Evolutionary conservation across 2,797 vertebrate species (phyloP), one percentile per base, ranked within the genome.

Genomic region (Chlorospingus flavigularis): DNA sequence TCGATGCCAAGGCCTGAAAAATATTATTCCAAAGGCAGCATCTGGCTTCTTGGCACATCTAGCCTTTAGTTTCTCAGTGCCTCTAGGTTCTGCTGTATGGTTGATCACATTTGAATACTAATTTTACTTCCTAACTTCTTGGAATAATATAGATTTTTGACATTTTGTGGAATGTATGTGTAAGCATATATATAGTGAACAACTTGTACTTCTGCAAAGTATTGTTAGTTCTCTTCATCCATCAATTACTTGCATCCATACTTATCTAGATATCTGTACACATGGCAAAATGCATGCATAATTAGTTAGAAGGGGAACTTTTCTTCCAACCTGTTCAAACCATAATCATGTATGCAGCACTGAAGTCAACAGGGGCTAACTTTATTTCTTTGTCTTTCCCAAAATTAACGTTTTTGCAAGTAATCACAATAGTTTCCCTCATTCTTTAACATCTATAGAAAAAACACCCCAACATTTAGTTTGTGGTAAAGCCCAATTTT

Each of bases 31-130:
- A 96, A 97, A 97, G 86, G 67, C 75, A 96, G 95, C 97, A 98
- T 98, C 97, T 98, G 97, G 86, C 94, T 96, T 57, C 88, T 97
- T 98, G 97, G 97, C 96, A 96, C 95, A 94, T 96, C 39, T 65
- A 80, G 67, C n/a, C 92, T 87, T 68, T 88, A 94, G 76, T 80
- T 97, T 95, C 80, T 92, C 76, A 93, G 57, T 72, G 96, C 91
- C 84, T 96, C 81, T 86, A 87, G 85, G 81, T 94, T 94, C 89
- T 94, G 50, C 79, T 92, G 48, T 65, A 93, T 62, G 73, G 45
- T 62, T 96, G 85, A 65, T 73, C 95, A 93, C 42, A 90, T 97
- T 79, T 93, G 80, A 97, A 82, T 91, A 50, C 18, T 68, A 76
- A 96, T 96, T 97, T 90, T 87, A 82, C 25, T 73, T 94, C 62